These are phyloP conservation scores for Scaptomyza hsui DNA, from an alignment of 1,140 invertebrate genomes.

Conservation along the genomic window DNA sequence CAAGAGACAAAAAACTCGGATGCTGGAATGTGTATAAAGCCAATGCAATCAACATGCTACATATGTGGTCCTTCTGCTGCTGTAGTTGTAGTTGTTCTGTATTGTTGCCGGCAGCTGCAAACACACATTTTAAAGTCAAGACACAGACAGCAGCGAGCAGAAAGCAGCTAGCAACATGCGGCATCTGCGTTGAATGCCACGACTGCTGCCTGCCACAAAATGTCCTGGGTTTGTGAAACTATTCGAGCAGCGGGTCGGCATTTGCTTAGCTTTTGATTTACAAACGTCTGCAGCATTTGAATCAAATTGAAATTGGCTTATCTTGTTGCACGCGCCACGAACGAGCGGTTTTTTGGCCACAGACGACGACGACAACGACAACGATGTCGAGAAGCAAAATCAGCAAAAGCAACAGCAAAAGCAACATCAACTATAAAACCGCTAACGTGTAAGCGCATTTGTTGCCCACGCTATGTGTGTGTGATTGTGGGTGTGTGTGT, in stretches of 20 bases:
- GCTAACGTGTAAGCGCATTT: constrained; percentile 58
- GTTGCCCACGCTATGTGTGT: background rate
- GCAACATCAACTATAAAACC: constrained; percentile 25
- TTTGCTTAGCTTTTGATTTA: constrained; percentile 72
- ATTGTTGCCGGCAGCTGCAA: constrained; percentile 51
- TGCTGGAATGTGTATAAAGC: constrained; percentile 2
- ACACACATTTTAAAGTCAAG: constrained; percentile 71
- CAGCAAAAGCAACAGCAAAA: background rate
- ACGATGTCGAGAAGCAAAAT: background rate
- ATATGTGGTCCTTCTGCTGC: constrained; percentile 52
- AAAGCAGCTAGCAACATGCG: background rate
- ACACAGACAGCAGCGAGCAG: constrained; percentile 19
- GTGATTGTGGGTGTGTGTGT: background rate
- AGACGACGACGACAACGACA: background rate
- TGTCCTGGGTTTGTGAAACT: constrained; percentile 13
- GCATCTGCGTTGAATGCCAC: constrained; percentile 18
- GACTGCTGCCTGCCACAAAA: constrained; percentile 3
- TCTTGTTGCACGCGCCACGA: constrained; percentile 67
- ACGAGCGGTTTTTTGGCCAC: constrained; percentile 49
- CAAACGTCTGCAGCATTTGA: constrained; percentile 68
- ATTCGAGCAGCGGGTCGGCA: constrained; percentile 28
- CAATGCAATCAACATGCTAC: constrained; percentile 68
- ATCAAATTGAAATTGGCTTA: constrained; percentile 80
- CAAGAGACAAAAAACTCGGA: no score
- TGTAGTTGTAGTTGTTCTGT: no score